Evolutionary conservation across 2,113 vertebrate species (phyloP), one percentile per base, ranked within the genome.

Genomic region (Kryptolebias marmoratus): DNA sequence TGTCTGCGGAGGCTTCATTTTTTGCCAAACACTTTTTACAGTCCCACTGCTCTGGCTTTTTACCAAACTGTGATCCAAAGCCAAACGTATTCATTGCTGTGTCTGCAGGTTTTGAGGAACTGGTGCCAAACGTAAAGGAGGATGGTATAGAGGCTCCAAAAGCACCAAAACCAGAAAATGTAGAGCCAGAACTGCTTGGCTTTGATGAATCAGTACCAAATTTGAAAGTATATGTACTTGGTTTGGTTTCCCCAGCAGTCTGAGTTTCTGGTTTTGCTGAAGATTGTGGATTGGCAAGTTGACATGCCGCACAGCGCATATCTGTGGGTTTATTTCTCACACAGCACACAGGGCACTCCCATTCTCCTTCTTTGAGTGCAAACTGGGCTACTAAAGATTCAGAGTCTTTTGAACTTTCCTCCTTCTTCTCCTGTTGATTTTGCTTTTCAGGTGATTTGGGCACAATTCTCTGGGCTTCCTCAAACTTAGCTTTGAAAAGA

Each of bases 401-500:
- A 0, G 80, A 60, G 18, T 32, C 31, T 48, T 84, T 87, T 0
- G 32, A 0, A 0, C 4, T 57, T 54, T 70, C 78, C 12, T 87
- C 69, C 55, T 82, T 91, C 60, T 77, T 83, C 42, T 85, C 55
- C 0, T 52, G 55, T 2, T 82, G 75, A 31, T 48, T 44, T 1
- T 75, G 67, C 18, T 82, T 80, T 62, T 89, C 72, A 32, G 83
- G 68, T 30, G 90, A 88, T 55, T 89, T 65, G 1, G 53, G 49
- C 50, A 95, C 82, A 70, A 94, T 87, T 81, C 62, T 93, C 79
- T 98, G 96, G 10, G 95, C 94, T 71, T 98, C 96, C 80, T 98
- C 96, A 94, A 99, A 99, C 77, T 95, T 97, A 0, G 76, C 83
- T 90, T 97, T 99, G 89, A 99, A 99, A 84, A 95, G 93, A n/a